Evolutionary conservation across 2,888 invertebrate genomes (phyloP), one percentile per base, ranked within the genome.

Genomic region (Opisthograptis luteolata): DNA sequence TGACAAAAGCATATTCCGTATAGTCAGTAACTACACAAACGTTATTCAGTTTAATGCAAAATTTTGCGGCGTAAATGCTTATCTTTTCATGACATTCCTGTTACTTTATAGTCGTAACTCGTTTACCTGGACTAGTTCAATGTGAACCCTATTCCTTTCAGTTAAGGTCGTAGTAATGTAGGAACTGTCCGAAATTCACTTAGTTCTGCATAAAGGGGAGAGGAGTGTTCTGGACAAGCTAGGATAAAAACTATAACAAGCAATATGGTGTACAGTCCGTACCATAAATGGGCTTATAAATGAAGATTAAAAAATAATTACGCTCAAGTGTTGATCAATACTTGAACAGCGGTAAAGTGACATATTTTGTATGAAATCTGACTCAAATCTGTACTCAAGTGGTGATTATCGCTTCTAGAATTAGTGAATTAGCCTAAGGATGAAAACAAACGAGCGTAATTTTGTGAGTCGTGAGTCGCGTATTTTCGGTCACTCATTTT

Each of bases 201-300:
- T 36, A 36, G 13, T 36, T 48, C 17, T 5, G 22, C 15, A 48
- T 42, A 31, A 41, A 48, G 13, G 7, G 19, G 15, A 17, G 14
- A 30, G 13, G 36, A 30, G 36, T 48, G 42, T 48, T 30, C 36
- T 31, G 48, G 42, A 48, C 48, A 42, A 28, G 39, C 19, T 12
- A 7, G 28, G 28, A 13, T 12, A 34, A 39, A 46, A 40, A 47
- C 22, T 34, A 22, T 40, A 28, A 40, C 46, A 34, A 40, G 40
- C 40, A 47, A 40, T 27, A 20, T 27, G n/a, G 27, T 10, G 12
- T 20, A 14, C 15, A 30, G 35, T n/a, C 36, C 30, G 36, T 44
- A 44, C 30, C 36, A 13, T 35, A 17, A 2, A 6, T 4, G 5
- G 19, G 25, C 24, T 25, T 1, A 7, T 25, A 12, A 8, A 19